Conservation (phyloP, 2,888 invertebrate genomes). For the Galerucella pusilla region DNA sequence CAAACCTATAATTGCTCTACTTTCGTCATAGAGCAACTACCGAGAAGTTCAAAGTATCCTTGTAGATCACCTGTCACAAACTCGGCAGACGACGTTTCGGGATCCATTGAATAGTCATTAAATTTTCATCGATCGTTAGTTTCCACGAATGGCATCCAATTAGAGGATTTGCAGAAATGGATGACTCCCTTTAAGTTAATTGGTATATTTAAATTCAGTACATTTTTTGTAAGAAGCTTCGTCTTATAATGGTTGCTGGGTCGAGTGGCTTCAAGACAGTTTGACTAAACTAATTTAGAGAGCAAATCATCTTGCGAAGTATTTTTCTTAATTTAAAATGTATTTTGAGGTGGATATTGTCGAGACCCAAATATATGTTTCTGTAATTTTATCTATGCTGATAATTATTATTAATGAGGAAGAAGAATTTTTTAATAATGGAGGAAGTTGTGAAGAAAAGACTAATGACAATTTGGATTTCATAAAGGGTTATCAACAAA, state of each 20-base stretch:
- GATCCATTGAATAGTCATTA: conserved; percentile 37
- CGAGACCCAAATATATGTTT: too few species aligned
- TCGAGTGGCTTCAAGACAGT: conserved; percentile 8
- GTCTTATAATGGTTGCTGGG: conserved; percentile 24
- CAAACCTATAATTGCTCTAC: conserved; percentile 32
- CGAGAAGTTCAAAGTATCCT: conserved; percentile 26
- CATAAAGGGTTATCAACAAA: too few species aligned
- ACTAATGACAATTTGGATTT: too few species aligned
- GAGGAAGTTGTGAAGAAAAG: too few species aligned
- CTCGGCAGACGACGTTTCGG: conserved; percentile 25
- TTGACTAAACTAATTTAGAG: neutral
- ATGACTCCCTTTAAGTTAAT: conserved; percentile 40
- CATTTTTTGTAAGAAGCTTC: conserved; percentile 33
- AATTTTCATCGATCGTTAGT: conserved; percentile 43
- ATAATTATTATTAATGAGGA: too few species aligned
- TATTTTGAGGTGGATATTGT: too few species aligned
- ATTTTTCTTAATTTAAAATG: too few species aligned
- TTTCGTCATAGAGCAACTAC: conserved; percentile 29
- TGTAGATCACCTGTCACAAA: conserved; percentile 32
- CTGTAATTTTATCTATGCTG: too few species aligned
- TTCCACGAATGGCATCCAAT: conserved; percentile 39
- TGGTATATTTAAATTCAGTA: conserved; percentile 42
- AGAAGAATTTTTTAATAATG: too few species aligned
- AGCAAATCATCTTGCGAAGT: neutral
- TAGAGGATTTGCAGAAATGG: conserved; percentile 34